Evolutionary conservation across 2,797 vertebrate genomes (phyloP).

Genomic region (Muscicapa comitata): DNA sequence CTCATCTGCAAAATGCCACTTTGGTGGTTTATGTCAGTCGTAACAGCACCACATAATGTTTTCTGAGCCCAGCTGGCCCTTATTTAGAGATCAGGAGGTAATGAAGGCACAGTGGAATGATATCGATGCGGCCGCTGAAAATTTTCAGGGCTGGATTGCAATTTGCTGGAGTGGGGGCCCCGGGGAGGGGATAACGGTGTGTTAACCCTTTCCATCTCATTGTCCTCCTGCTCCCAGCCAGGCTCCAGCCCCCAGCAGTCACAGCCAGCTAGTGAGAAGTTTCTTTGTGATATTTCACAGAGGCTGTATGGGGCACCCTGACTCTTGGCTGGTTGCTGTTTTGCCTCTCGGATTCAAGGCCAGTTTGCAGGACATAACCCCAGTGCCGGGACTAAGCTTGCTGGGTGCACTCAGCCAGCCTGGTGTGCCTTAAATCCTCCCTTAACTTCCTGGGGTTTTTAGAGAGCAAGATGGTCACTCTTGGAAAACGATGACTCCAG

Average conservation of each 20-base stretch:
- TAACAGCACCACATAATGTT: conserved; percentile 39
- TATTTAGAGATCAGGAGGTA: conserved; percentile 53
- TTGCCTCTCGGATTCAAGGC: rapidly evolving
- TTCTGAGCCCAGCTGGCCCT: conserved; percentile 35
- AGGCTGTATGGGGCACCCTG: not conserved
- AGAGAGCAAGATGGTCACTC: not conserved
- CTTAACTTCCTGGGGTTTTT: not conserved
- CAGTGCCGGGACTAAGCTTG: rapidly evolving
- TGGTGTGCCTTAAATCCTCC: rapidly evolving
- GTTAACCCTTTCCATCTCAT: not conserved
- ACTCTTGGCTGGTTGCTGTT: rapidly evolving
- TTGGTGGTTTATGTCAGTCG: conserved; percentile 42
- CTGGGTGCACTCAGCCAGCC: rapidly evolving
- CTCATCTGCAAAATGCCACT: conserved; percentile 43
- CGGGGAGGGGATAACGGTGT: not conserved
- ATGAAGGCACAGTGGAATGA: conserved; percentile 14
- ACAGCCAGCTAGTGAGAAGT: not conserved
- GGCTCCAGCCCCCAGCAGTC: not conserved
- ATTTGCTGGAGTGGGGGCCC: not conserved
- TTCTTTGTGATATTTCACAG: not conserved
- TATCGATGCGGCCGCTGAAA: not conserved
- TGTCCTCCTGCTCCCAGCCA: not conserved
- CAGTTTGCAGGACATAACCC: not conserved
- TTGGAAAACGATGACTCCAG: not conserved
- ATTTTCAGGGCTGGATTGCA: not conserved